A percentile compares a stretch with the other conserved stretches of the same genome.
These are phyloP conservation scores for Glossophaga mutica DNA, from an alignment of 2,797 vertebrate species.

Conservation along the genomic window DNA sequence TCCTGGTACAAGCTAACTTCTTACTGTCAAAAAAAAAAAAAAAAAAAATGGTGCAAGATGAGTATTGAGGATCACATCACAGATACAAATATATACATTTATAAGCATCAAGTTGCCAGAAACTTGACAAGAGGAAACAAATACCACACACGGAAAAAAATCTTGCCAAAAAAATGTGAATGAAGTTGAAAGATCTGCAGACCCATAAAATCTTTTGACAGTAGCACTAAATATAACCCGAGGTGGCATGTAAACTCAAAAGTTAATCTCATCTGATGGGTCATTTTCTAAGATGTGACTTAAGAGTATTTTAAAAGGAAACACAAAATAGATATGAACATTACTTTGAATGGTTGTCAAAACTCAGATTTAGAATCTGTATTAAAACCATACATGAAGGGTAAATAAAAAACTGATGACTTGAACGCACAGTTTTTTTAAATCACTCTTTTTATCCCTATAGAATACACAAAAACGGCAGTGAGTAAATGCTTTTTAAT, in stretches of 20 bases:
- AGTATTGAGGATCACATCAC: conserved; percentile 32
- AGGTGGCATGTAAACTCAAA: background rate
- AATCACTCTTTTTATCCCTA: background rate
- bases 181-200: conserved; percentile 53
- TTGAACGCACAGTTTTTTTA: background rate
- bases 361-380: conserved; percentile 44
- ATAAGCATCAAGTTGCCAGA: conserved; percentile 57
- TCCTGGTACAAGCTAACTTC: conserved; percentile 28
- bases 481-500: background rate
- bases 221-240: conserved; percentile 44
- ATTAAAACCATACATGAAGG: conserved; percentile 48
- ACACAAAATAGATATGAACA: conserved; percentile 36
- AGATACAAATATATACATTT: conserved; percentile 33
- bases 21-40: conserved; percentile 60
- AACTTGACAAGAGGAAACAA: conserved; percentile 68
- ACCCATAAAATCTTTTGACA: conserved; percentile 24
- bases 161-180: conserved; percentile 59
- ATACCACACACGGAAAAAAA: conserved; percentile 54
- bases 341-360: conserved; percentile 25
- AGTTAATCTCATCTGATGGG: conserved; percentile 3
- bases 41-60: conserved; percentile 45
- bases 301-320: conserved; percentile 45
- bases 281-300: conserved; percentile 39
- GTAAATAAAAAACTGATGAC: background rate
- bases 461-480: background rate